Evolutionary conservation across 2,888 invertebrate species (phyloP).

Genomic region (Caenorhabditis auriculariae): DNA sequence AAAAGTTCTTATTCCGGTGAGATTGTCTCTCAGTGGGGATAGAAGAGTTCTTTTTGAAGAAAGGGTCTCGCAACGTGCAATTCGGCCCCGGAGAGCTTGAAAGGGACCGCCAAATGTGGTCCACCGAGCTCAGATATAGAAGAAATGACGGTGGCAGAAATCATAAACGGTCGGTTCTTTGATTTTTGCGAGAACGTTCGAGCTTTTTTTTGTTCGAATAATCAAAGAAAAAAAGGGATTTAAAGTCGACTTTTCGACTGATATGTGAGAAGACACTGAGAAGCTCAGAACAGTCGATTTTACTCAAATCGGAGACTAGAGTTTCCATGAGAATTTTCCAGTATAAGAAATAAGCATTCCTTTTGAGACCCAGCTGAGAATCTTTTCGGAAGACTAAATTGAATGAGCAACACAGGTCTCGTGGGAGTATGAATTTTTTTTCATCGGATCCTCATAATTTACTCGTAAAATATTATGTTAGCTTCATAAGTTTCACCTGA

Average conservation of each 20-base stretch:
- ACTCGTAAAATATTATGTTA: too few relatives aligned
- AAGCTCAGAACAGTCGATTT: neutral
- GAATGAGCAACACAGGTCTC: too few relatives aligned
- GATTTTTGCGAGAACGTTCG: too few relatives aligned
- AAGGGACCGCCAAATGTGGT: constrained; percentile 38
- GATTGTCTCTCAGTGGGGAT: neutral
- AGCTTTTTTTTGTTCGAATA: too few relatives aligned
- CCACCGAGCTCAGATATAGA: constrained; percentile 65
- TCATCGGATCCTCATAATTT: too few relatives aligned
- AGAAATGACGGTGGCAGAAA: constrained; percentile 89
- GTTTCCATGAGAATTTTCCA: too few relatives aligned
- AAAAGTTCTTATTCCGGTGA: constrained; percentile 87
- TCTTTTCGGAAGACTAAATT: too few relatives aligned
- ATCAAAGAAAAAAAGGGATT: neutral
- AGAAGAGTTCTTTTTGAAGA: neutral
- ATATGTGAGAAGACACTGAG: neutral
- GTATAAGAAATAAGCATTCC: too few relatives aligned
- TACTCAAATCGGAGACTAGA: neutral
- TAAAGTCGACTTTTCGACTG: neutral
- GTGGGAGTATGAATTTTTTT: too few relatives aligned
- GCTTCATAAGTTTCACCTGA: too few relatives aligned
- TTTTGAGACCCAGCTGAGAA: too few relatives aligned
- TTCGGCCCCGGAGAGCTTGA: constrained; percentile 54
- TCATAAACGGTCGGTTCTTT: constrained; percentile 80
- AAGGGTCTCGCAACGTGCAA: constrained; percentile 54